Percentiles rank a stretch among this genome's conserved stretches.
Evolutionary conservation across 2,113 vertebrate species (phyloP).

Genomic region (Dicrurus megarhynchus): DNA sequence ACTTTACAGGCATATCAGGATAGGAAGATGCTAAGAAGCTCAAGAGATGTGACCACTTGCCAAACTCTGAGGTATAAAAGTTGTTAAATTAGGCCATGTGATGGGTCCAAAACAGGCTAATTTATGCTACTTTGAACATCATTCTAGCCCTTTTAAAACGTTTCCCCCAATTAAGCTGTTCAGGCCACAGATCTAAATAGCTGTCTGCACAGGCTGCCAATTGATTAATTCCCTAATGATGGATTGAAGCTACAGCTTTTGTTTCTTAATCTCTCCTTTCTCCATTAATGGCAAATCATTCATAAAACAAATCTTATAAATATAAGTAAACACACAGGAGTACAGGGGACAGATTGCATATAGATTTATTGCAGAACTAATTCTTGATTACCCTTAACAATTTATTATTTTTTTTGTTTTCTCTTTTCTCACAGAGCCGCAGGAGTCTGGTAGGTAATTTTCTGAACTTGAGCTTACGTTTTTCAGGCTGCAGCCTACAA

Average conservation of each 20-base stretch:
- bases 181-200: slow-evolving; percentile 78
- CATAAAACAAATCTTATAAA: slow-evolving; percentile 62
- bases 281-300: slow-evolving; percentile 70
- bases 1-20: slow-evolving; percentile 7
- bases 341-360: slow-evolving; percentile 21
- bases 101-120: slow-evolving; percentile 73
- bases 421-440: background rate
- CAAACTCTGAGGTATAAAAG: slow-evolving; percentile 70
- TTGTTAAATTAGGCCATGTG: slow-evolving; percentile 72
- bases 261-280: slow-evolving; percentile 76
- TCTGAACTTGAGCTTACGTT: background rate
- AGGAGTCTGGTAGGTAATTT: background rate
- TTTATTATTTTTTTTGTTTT: slow-evolving; percentile 38
- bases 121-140: slow-evolving; percentile 76
- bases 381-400: slow-evolving; percentile 40
- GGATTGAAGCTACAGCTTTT: slow-evolving; percentile 80
- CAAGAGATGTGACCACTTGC: slow-evolving; percentile 65
- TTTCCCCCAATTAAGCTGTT: slow-evolving; percentile 77
- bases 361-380: slow-evolving; percentile 48
- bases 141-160: slow-evolving; percentile 71
- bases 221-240: slow-evolving; percentile 83
- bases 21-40: slow-evolving; percentile 50
- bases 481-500: background rate
- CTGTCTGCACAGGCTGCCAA: slow-evolving; percentile 75
- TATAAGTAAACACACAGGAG: slow-evolving; percentile 51